A percentile compares a stretch with the other conserved stretches of the same genome.
Conservation (phyloP, 2,113 vertebrate genomes). For the Podilymbus podiceps region DNA sequence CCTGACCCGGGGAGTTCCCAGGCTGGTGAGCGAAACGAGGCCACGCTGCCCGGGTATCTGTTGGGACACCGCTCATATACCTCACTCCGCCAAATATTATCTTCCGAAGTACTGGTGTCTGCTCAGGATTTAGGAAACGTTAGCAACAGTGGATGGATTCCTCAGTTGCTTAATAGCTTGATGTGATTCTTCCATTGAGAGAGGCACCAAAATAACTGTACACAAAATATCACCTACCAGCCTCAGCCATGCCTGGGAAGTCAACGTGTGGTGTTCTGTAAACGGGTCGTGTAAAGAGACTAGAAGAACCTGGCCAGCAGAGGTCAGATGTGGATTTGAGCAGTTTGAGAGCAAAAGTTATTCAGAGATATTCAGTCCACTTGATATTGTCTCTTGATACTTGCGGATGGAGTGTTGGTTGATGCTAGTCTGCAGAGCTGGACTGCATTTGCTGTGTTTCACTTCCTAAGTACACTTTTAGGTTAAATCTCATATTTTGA, state of each 20-base stretch:
- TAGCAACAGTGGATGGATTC: background rate
- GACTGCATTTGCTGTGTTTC: background rate
- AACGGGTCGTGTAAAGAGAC: background rate
- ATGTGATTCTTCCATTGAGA: background rate
- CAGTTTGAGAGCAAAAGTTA: background rate
- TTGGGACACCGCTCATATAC: background rate
- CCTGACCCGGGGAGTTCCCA: slow-evolving; percentile 32
- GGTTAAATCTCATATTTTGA: background rate
- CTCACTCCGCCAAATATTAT: background rate
- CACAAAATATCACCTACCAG: background rate
- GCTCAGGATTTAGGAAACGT: background rate
- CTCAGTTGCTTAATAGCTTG: background rate
- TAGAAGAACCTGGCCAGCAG: background rate
- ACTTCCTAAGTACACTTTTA: background rate
- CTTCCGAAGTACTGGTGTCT: background rate
- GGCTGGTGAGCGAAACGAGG: background rate
- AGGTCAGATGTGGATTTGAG: slow-evolving; percentile 24
- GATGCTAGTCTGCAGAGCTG: background rate
- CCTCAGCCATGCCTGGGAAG: background rate
- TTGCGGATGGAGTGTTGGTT: background rate
- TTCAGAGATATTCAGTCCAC: background rate
- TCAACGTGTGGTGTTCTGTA: rapidly evolving
- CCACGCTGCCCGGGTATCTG: background rate
- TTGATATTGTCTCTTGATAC: background rate
- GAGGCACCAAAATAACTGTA: background rate